Conservation (phyloP, 1,140 invertebrate genomes). For the Orius insidiosus region DNA sequence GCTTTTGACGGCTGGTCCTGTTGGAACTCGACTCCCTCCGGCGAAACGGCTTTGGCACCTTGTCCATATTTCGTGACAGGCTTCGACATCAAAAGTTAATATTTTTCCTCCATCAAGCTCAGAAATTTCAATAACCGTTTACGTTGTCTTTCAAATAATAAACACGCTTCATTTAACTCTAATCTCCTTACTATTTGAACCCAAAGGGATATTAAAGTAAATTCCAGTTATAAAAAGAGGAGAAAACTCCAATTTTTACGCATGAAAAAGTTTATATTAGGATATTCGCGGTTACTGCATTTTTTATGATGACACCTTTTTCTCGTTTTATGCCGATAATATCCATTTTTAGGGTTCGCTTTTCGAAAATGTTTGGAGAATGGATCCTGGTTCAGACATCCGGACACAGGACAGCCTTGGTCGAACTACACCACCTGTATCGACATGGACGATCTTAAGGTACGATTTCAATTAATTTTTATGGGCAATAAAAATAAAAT, state of each 20-base stretch:
- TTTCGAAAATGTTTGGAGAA: slow-evolving; percentile 35
- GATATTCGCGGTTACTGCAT: too few relatives aligned
- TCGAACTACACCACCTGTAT: slow-evolving; percentile 40
- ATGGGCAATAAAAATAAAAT: too few relatives aligned
- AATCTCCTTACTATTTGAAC: neutral
- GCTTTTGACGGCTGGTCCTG: slow-evolving; percentile 74
- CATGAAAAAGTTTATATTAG: too few relatives aligned
- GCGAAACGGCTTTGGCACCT: slow-evolving; percentile 41
- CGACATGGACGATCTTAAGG: slow-evolving; percentile 27
- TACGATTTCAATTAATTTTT: too few relatives aligned
- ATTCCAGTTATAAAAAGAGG: too few relatives aligned
- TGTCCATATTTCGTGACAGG: slow-evolving; percentile 65
- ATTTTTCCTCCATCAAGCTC: neutral
- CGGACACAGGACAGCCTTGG: slow-evolving; percentile 43
- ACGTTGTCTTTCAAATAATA: neutral
- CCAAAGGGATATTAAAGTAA: neutral
- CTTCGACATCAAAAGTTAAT: slow-evolving; percentile 45
- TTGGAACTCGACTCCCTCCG: slow-evolving; percentile 68
- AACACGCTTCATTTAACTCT: too few relatives aligned
- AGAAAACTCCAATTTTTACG: too few relatives aligned
- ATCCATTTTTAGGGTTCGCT: slow-evolving; percentile 29
- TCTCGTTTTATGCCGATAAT: too few relatives aligned
- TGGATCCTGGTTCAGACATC: slow-evolving; percentile 38
- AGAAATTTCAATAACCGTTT: neutral
- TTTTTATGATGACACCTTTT: too few relatives aligned